Percentiles rank a stretch among this genome's conserved stretches.
Evolutionary conservation across 2,797 vertebrate species (phyloP).

Genomic region (Podarcis siculus): DNA sequence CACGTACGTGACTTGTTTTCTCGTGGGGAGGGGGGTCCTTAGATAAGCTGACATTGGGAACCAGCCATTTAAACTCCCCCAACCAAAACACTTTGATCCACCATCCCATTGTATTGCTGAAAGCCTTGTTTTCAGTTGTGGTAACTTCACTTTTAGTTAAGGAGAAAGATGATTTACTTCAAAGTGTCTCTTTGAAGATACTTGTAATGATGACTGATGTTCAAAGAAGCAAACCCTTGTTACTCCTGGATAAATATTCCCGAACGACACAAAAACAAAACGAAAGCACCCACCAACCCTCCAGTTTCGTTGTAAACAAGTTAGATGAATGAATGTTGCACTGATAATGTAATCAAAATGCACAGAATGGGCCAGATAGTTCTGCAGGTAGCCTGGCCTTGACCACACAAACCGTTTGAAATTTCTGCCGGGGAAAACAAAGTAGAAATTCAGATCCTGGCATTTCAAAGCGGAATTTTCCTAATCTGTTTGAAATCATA

Average conservation of each 20-base stretch:
- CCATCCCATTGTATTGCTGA: conserved; percentile 18
- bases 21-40: conserved; percentile 38
- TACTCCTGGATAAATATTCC: conserved; percentile 55
- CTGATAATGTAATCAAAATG: conserved; percentile 35
- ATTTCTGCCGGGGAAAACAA: not conserved
- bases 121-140: conserved; percentile 30
- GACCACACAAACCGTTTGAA: conserved; percentile 1
- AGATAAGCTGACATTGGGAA: conserved; percentile 38
- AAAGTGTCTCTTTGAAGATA: conserved; percentile 58
- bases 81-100: conserved; percentile 34
- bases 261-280: conserved; percentile 20
- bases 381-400: not conserved
- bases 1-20: conserved; percentile 23
- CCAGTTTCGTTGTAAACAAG: not conserved
- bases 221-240: conserved; percentile 52
- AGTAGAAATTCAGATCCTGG: not conserved
- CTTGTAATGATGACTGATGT: conserved; percentile 53
- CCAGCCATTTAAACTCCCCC: conserved; percentile 41
- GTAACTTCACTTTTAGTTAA: conserved; percentile 57
- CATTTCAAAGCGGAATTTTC: not conserved
- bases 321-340: not conserved
- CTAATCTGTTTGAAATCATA: not conserved
- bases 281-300: not conserved
- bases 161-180: conserved; percentile 54
- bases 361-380: conserved; percentile 14